Base-by-base conservation (phyloP, 2,113 vertebrate species). In the Misgurnus anguillicaudatus region DNA sequence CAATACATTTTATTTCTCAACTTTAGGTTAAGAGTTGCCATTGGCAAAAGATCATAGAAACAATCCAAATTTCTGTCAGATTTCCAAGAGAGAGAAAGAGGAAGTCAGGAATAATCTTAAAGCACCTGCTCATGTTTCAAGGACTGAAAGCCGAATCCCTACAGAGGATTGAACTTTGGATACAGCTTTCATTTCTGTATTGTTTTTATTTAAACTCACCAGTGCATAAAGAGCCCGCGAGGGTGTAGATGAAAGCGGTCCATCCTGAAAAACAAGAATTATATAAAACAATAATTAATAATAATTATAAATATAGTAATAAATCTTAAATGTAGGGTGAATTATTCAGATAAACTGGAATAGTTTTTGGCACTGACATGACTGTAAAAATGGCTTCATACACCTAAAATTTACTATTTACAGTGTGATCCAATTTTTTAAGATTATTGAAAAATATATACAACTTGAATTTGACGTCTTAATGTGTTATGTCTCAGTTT, bases 231-330 rank as follows among this genome's bases (percentile, higher is more conserved):
- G 82, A 86, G 84, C 91, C 92, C 68, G 91, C 88, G 0, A 90
- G 84, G 1, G 90, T 94, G 68, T 93, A 93, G 88, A 94, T 91
- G 85, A 95, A 94, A 41, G 90, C 77, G 4, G 91, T 94, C 94
- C 94, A 92, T 55, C 88, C 92, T 93, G 78, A 67, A 11, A 79
- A 82, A 88, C 85, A n/a, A 58, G 72, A 17, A 85, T 21, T 19
- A 53, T 53, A 14, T 31, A 62, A 61, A 45, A 78, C 14, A 84
- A 73, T 47, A 74, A 6, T 24, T 7, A 45, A 53, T 57, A 45
- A 60, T 41, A 75, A 17, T 58, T 64, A 53, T 41, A n/a, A 64
- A 13, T 66, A 65, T 14, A 73, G 21, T 24, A 45, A 5, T 9
- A 68, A 6, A 13, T 11, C 13, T 48, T 48, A 48, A 4, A 6